Conservation (phyloP, 2,797 vertebrate species). For the Liasis olivaceus region DNA sequence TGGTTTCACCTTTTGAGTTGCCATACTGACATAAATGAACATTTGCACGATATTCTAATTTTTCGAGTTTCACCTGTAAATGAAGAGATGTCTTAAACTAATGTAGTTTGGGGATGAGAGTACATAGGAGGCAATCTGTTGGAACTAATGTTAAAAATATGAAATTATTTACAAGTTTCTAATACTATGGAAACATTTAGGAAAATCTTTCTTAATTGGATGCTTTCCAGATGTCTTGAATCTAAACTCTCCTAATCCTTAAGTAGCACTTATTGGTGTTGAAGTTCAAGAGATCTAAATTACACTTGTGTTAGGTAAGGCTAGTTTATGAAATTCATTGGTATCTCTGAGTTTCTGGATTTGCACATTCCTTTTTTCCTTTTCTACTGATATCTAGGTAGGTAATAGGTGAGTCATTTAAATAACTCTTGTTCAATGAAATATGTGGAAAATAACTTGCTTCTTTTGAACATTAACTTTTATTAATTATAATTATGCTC, state of each 20-base stretch:
- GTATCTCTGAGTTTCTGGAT: neutral
- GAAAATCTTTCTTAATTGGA: neutral
- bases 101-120: no score
- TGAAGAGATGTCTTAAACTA: no score
- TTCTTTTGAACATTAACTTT: neutral
- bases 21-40: no score
- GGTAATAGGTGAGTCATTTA: neutral
- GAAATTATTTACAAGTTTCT: neutral
- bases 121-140: no score
- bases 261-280: neutral
- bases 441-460: neutral
- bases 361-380: neutral
- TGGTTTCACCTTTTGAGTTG: no score
- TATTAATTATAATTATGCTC: neutral
- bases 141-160: no score
- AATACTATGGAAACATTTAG: neutral
- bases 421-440: neutral
- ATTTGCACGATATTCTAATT: no score
- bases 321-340: neutral
- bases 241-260: neutral
- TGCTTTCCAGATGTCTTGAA: neutral
- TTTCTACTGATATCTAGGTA: neutral
- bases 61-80: no score
- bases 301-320: neutral
- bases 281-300: neutral